Evolutionary conservation across 2,113 vertebrate genomes (phyloP).

Genomic region (Erythrocercus mccallii): DNA sequence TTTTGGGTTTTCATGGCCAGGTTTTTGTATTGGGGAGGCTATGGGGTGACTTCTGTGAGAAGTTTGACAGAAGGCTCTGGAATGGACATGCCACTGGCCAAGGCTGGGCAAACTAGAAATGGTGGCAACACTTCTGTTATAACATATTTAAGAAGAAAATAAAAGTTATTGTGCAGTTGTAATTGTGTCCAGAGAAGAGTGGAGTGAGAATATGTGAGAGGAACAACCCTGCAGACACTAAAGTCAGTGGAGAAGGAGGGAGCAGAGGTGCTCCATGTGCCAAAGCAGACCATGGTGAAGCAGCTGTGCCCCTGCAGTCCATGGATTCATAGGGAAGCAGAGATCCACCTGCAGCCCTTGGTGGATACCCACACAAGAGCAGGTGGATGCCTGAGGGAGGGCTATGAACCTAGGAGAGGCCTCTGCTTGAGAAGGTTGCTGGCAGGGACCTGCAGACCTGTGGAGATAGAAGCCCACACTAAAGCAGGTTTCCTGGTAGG

Average conservation of each 20-base stretch:
- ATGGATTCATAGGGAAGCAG: neutral
- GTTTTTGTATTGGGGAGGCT: neutral
- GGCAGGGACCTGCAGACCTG: neutral
- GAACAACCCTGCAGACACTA: neutral
- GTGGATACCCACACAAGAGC: neutral
- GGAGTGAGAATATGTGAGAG: neutral
- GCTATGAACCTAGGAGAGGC: neutral
- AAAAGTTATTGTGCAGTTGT: neutral
- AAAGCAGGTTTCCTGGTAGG: neutral
- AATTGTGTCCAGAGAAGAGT: neutral
- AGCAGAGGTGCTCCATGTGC: neutral
- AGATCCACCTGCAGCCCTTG: neutral
- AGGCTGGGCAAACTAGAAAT: neutral
- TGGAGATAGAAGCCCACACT: neutral
- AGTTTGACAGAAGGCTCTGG: neutral
- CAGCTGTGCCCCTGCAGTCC: neutral
- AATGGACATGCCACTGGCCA: neutral
- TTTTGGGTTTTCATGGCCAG: neutral
- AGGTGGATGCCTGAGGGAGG: neutral
- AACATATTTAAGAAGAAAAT: neutral
- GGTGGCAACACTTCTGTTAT: neutral
- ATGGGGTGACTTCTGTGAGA: neutral
- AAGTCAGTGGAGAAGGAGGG: neutral
- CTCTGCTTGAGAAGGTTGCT: neutral
- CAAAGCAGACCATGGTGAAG: neutral